Base-by-base conservation (phyloP, 2,888 invertebrate species). In the Eumerus sabulonum region DNA sequence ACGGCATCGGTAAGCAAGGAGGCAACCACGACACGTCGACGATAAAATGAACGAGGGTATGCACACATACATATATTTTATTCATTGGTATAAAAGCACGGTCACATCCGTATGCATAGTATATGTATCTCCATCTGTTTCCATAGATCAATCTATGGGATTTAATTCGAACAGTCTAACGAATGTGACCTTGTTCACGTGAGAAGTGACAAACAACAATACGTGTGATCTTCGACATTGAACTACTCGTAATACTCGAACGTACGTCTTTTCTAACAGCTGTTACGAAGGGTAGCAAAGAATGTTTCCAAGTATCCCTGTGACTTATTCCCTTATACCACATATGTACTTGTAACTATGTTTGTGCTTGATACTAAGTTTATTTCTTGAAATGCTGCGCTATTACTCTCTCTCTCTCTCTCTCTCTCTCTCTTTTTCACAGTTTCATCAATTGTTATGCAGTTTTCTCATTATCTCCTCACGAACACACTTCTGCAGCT, bases 121-220 rank as follows among this genome's bases (percentile, higher is more conserved):
- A 27, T 27, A 27, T 7, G 50, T 42, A 53, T 27, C n/a, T n/a
- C 2, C 27, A 27, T 27, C 27, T 27, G 67, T 77, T 67, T 51
- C 62, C 60, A 62, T 57, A 60, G 57, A 27, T 27, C 27, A 27
- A 27, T 27, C 27, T 27, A 27, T 27, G 3, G 27, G 27, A 40
- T 77, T 77, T 73, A 73, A 73, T 66, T 66, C 76, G 60, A 76
- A 76, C 71, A 68, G 57, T 57, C 54, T 27, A 9, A 57, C 60
- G 48, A 53, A 63, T 59, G 68, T 73, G 68, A 79, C 73, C 79
- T 73, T 73, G 79, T 72, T 63, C 67, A 66, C 50, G 42, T 64
- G 47, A 18, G 56, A 60, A 17, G 42, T 44, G 47, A 17, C 66
- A 66, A 70, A 60, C n/a, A 59, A 38, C 57, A 50, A 16, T 44